These are phyloP conservation scores for Diploscapter pachys DNA, from an alignment of 1,140 invertebrate species.

Conservation along the genomic window DNA sequence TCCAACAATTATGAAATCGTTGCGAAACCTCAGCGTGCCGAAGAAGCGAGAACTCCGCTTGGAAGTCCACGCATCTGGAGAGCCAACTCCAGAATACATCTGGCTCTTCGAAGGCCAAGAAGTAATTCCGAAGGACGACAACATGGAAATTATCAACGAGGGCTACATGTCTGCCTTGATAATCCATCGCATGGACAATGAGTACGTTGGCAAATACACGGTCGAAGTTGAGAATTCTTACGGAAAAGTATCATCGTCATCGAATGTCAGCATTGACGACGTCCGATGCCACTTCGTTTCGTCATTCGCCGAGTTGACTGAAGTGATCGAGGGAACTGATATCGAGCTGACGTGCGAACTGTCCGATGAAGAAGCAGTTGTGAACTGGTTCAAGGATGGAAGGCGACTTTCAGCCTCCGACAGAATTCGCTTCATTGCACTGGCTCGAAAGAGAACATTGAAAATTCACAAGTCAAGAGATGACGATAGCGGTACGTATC, in stretches of 20 bases:
- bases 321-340: constrained; percentile 45
- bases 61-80: constrained; percentile 52
- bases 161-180: constrained; percentile 45
- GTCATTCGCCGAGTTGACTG: constrained; percentile 51
- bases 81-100: constrained; percentile 50
- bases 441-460: constrained; percentile 35
- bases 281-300: constrained; percentile 54
- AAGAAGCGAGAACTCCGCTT: constrained; percentile 52
- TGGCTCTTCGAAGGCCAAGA: constrained; percentile 55
- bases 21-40: constrained; percentile 41
- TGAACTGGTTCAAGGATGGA: constrained; percentile 46
- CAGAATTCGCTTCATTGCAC: constrained; percentile 27
- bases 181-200: constrained; percentile 39
- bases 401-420: constrained; percentile 25
- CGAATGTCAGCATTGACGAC: constrained; percentile 40
- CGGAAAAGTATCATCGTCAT: constrained; percentile 32
- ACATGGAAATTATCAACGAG: constrained; percentile 53
- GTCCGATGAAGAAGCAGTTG: constrained; percentile 54
- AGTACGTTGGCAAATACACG: constrained; percentile 46
- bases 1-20: constrained; percentile 50
- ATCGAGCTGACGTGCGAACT: constrained; percentile 49
- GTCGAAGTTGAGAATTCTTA: constrained; percentile 41
- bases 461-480: constrained; percentile 38
- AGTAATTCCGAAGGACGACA: constrained; percentile 46
- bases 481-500: constrained; percentile 51